Percentiles rank a stretch among this genome's conserved stretches.
Conservation (phyloP, 2,113 vertebrate species). For the Catharus fuscescens region DNA sequence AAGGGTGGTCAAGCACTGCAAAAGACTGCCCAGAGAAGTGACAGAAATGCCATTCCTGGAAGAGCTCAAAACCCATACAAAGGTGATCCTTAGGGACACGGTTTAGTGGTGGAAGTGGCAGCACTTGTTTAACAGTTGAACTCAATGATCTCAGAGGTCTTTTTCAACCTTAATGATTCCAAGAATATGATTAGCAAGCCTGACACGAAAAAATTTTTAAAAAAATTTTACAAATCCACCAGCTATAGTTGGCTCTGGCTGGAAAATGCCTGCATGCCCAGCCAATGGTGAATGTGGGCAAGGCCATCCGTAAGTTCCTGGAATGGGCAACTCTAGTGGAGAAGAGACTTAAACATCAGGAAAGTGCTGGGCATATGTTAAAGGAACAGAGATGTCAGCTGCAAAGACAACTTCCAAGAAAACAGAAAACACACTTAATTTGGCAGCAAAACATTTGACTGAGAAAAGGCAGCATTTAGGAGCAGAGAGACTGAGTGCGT, state of each 20-base stretch:
- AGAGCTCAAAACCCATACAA: not conserved
- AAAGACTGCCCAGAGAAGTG: not conserved
- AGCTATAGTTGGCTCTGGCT: not conserved
- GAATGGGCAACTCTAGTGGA: fast-evolving
- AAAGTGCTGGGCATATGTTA: not conserved
- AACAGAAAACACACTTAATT: not conserved
- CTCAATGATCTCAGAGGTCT: not conserved
- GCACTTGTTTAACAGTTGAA: not conserved
- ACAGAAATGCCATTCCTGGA: not conserved
- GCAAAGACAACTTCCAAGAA: not conserved
- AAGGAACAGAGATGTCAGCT: not conserved
- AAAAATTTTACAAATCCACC: not conserved
- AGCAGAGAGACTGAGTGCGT: not conserved
- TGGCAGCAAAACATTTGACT: not conserved
- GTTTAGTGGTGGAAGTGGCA: not conserved
- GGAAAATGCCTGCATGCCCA: not conserved
- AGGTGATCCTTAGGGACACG: not conserved
- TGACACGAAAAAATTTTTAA: not conserved
- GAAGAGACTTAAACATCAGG: not conserved
- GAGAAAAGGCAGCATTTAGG: not conserved
- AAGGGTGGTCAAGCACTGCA: not conserved
- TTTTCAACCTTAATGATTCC: not conserved
- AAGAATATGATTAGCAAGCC: not conserved
- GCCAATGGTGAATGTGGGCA: not conserved
- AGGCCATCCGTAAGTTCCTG: not conserved